These are phyloP conservation scores for Chaunax sp. DNA, from an alignment of 2,797 vertebrate species.

Conservation along the genomic window DNA sequence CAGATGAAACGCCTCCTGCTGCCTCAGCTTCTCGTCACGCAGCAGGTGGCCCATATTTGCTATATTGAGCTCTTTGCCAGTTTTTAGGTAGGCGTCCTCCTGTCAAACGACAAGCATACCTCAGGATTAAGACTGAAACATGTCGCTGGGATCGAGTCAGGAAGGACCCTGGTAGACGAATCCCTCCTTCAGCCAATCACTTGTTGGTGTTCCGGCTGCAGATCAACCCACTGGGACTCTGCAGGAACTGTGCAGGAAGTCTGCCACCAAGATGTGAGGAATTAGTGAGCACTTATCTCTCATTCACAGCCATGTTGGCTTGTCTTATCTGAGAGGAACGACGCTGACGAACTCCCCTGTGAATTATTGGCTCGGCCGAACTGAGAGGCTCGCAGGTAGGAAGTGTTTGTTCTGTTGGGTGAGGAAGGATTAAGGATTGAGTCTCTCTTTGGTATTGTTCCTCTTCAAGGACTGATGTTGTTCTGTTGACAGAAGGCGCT, in stretches of 20 bases:
- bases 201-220: slow-evolving; percentile 32
- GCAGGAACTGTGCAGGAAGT: slow-evolving; percentile 52
- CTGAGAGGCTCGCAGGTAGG: slow-evolving; percentile 50
- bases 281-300: slow-evolving; percentile 77
- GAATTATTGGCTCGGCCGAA: slow-evolving; percentile 47
- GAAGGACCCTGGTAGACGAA: slow-evolving; percentile 1
- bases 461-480: slow-evolving; percentile 6
- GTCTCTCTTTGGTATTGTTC: slow-evolving; percentile 55
- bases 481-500: too few relatives aligned
- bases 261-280: slow-evolving; percentile 59
- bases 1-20: too few relatives aligned
- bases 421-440: slow-evolving; percentile 49
- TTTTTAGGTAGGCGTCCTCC: too few relatives aligned
- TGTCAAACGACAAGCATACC: not conserved
- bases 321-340: slow-evolving; percentile 71
- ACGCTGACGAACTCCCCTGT: slow-evolving; percentile 59
- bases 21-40: too few relatives aligned
- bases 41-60: too few relatives aligned
- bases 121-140: slow-evolving; percentile 12
- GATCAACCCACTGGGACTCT: slow-evolving; percentile 58
- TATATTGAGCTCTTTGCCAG: too few relatives aligned
- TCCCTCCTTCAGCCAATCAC: too few relatives aligned
- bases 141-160: too few relatives aligned
- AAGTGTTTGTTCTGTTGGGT: slow-evolving; percentile 24
- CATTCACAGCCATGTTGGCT: slow-evolving; percentile 65